Evolutionary conservation across 2,113 vertebrate genomes (phyloP).

Genomic region (Amia ocellicauda): DNA sequence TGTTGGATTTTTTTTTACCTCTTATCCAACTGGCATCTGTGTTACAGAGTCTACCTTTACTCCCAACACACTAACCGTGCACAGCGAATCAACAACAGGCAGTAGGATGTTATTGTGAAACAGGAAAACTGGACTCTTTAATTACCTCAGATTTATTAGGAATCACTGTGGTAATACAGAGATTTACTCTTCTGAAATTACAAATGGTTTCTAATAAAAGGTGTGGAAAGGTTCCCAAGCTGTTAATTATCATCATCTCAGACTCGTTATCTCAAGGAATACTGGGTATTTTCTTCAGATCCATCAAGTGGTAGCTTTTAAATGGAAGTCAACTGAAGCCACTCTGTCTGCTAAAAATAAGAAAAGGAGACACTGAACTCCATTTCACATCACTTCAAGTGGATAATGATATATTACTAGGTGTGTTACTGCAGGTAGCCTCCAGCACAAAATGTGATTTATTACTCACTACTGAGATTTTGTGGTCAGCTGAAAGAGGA

Average conservation of each 20-base stretch:
- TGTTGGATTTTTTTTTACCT: too few relatives aligned
- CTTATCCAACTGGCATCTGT: too few relatives aligned
- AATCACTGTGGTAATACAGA: too few relatives aligned
- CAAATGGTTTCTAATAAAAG: background rate
- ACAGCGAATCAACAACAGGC: too few relatives aligned
- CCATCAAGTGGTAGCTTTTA: background rate
- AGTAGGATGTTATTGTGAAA: too few relatives aligned
- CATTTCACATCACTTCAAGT: constrained; percentile 5
- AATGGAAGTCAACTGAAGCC: background rate
- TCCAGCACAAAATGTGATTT: constrained; percentile 4
- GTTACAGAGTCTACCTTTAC: too few relatives aligned
- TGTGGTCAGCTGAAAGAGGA: background rate
- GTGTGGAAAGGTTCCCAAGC: background rate
- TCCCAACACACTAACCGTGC: too few relatives aligned
- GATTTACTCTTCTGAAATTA: too few relatives aligned
- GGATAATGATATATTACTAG: constrained; percentile 12
- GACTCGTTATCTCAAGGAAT: background rate
- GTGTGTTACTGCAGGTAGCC: constrained; percentile 16
- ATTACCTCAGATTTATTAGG: too few relatives aligned
- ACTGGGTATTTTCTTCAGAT: background rate
- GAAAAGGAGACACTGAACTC: constrained; percentile 6
- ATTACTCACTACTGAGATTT: constrained; percentile 8
- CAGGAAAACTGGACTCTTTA: too few relatives aligned
- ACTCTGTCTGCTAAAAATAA: constrained; percentile 5
- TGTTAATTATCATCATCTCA: background rate